These are phyloP conservation scores for Misgurnus anguillicaudatus DNA, from an alignment of 2,113 vertebrate species.

Conservation along the genomic window DNA sequence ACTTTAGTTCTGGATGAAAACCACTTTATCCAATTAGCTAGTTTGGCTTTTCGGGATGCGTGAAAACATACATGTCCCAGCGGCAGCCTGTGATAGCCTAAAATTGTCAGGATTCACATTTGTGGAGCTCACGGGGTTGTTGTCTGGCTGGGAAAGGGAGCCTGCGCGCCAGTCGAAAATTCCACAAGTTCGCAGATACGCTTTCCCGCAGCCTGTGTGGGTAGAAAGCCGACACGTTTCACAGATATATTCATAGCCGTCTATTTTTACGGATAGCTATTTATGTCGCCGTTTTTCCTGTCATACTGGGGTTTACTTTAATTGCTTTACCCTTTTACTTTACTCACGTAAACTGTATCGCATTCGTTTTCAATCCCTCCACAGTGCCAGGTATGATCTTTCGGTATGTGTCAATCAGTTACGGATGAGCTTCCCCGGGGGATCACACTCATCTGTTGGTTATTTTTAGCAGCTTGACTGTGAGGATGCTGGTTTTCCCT, in stretches of 20 bases:
- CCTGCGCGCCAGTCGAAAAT: conserved; percentile 9
- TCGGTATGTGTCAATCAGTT: conserved; percentile 41
- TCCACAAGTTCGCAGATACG: conserved; percentile 33
- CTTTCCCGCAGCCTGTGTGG: conserved; percentile 33
- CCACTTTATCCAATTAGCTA: conserved; percentile 50
- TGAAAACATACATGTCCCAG: conserved; percentile 46
- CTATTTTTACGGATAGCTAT: conserved; percentile 41
- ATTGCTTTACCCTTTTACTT: conserved; percentile 36
- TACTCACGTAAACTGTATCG: not conserved
- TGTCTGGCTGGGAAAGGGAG: conserved; percentile 34
- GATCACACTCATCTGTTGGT: conserved; percentile 41
- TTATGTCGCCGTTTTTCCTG: conserved; percentile 3
- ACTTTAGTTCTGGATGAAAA: conserved; percentile 33
- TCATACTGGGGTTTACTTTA: conserved; percentile 36
- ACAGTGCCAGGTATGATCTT: conserved; percentile 26
- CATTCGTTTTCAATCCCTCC: conserved; percentile 33
- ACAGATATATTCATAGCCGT: conserved; percentile 49
- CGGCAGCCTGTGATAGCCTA: conserved; percentile 43
- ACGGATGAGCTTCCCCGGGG: conserved; percentile 31
- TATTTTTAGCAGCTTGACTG: conserved; percentile 35
- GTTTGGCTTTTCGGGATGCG: conserved; percentile 37
- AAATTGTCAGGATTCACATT: conserved; percentile 44
- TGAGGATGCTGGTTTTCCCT: conserved; percentile 25
- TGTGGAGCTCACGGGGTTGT: conserved; percentile 16
- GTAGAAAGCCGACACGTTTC: conserved; percentile 34